phyloP scores from a whole-genome alignment of 2,113 vertebrate genomes.

The Columba janthina region DNA sequence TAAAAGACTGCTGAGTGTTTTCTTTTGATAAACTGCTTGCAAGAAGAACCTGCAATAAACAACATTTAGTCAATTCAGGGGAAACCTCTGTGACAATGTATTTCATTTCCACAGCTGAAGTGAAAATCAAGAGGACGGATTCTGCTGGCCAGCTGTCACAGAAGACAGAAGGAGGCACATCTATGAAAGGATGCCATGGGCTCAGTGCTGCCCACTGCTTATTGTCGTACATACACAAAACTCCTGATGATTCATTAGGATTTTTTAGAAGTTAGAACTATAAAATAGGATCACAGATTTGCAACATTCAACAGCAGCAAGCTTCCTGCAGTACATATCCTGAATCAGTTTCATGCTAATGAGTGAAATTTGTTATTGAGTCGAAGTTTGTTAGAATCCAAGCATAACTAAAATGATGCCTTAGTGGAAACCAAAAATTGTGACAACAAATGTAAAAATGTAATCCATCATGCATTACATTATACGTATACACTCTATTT shows the following conservation, averaged over 20 bases:
- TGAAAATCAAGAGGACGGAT: not conserved
- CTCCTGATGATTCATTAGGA: not conserved
- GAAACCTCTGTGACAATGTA: not conserved
- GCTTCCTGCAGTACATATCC: not conserved
- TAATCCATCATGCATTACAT: not conserved
- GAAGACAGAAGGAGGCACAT: not conserved
- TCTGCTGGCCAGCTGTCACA: not conserved
- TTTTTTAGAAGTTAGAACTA: not conserved
- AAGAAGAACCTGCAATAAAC: not conserved
- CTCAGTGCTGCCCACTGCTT: not conserved
- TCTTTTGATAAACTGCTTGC: conserved; percentile 13
- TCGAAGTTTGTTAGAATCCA: not conserved
- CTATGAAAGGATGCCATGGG: not conserved
- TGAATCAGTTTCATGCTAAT: not conserved
- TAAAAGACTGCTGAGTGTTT: conserved; percentile 1
- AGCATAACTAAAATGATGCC: not conserved
- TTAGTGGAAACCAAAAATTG: not conserved
- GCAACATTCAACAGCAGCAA: not conserved
- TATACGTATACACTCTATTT: not conserved
- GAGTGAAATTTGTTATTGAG: not conserved
- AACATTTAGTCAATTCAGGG: not conserved
- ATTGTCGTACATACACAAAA: not conserved
- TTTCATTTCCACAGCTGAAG: not conserved
- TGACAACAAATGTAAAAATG: not conserved
- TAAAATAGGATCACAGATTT: not conserved